Evolutionary conservation across 2,113 vertebrate species (phyloP), one percentile per base, ranked within the genome.

Genomic region (Grantiella picta): DNA sequence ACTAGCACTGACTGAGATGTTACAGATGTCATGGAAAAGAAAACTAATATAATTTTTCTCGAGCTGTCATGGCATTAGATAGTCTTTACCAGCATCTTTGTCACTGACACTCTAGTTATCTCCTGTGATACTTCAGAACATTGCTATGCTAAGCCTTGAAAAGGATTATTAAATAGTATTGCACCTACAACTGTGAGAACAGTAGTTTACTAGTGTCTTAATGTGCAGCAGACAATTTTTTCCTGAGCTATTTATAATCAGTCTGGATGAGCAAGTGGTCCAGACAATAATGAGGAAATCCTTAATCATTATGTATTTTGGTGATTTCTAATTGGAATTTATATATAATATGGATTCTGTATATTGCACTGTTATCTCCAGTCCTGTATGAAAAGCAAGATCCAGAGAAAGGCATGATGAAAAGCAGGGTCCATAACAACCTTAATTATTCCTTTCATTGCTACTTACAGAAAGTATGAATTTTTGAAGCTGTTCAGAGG

Each of bases 11-110:
- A 79, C 35, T 95, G 92, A 95, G 91, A 95, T 71, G 69, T 94
- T 92, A 81, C 80, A 96, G 86, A 96, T 96, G 95, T 94, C 78
- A 95, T 82, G 90, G 90, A 96, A 96, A 91, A 95, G 21, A 84
- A 91, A 82, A 61, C 61, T 72, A 73, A 49, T 40, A 2, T 12
- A 16, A 44, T 76, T 89, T 91, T 79, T 86, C 42, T 82, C 82
- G 31, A 78, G 44, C 20, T 52, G 27, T 56, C 4, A 2, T 76
- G 49, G 28, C 66, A 91, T 60, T 49, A 42, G 69, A 82, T 15
- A 57, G 61, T 52, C 29, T 64, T 95, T 49, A 82, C 45, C n/a
- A 90, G 5, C 18, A 38, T 71, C 49, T 91, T 91, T 91, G 59
- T 76, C 61, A 63, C 19, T 68, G 47, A 59, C 53, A 49, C 49